Base-by-base conservation (phyloP, 2,888 invertebrate genomes). In the Drosophila colorata region DNA sequence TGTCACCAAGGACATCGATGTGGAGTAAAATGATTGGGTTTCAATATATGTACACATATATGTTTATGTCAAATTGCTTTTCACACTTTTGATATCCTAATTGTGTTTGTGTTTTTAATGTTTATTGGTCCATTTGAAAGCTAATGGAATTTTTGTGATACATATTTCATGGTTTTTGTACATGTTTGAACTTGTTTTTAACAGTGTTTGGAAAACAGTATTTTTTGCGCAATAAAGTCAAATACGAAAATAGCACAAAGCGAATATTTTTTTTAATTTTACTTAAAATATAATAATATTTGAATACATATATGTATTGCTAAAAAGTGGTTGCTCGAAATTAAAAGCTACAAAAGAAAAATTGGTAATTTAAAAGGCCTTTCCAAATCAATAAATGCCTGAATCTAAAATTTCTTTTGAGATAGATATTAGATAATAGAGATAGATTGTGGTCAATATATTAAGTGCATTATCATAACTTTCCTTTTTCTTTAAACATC, bases 1-100 rank as follows among this genome's bases (percentile, higher is more conserved):
- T 52, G 94, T 95, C 88, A 94, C 94, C 33, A 94, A 94, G 56
- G 93, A 94, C 44, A 92, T 95, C 59, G 93, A 93, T 91, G 94
- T 95, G 67, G 86, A 87, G 71, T 90, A 90, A 73, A 73, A 40
- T 51, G 14, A 46, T 51, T 25, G 43, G 49, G 8, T 53, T 51
- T 16, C 13, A 56, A 44, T n/a, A 33, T 11, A 11, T 31, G 31
- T 4, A 31, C 11, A 11, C 25, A 11, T 31, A 31, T 31, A 59
- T 44, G 44, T 11, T 56, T 44, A 57, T 69, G 25, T 65, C 43
- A 49, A 51, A 67, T 65, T 66, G 44, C 44, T 55, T 66, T 58
- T 43, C 25, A 52, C 46, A 53, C 31, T 69, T 70, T 61, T 68
- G 20, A 52, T 66, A 52, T 48, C 7, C 31, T 28, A 40, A 48